Conservation (phyloP, 2,888 invertebrate species). For the Lasius fuliginosus region DNA sequence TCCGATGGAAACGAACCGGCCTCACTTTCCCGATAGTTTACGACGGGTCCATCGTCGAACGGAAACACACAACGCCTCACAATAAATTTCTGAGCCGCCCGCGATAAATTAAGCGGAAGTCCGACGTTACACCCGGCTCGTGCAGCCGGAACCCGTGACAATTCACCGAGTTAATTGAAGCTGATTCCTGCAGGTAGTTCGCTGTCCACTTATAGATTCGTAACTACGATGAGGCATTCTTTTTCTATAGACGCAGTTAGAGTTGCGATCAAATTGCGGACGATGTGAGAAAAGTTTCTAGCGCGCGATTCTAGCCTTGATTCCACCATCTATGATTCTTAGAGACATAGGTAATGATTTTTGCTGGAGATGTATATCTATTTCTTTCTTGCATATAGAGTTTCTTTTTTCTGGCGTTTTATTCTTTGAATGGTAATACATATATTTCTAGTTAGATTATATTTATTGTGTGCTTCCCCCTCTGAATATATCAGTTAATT, state of each 20-base stretch:
- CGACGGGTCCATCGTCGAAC: conserved; percentile 46
- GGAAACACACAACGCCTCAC: conserved; percentile 58
- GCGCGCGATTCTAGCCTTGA: not conserved
- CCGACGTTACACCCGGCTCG: conserved; percentile 35
- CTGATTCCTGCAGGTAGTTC: conserved; percentile 29
- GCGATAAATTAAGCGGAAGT: conserved; percentile 60
- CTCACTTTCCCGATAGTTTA: conserved; percentile 63
- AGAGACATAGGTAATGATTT: not conserved
- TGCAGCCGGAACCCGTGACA: conserved; percentile 17
- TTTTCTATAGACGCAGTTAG: not conserved
- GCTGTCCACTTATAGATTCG: conserved; percentile 22
- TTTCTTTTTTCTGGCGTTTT: not conserved
- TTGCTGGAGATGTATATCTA: not conserved
- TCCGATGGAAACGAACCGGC: conserved; percentile 62
- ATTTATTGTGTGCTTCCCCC: not conserved
- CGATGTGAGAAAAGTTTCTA: conserved; percentile 31
- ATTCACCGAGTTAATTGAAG: conserved; percentile 48
- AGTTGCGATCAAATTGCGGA: not conserved
- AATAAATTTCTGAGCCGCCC: conserved; percentile 51
- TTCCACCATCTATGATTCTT: not conserved
- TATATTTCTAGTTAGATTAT: not conserved
- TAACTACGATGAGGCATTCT: not conserved
- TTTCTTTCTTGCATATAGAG: not conserved
- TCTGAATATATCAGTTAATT: not conserved
- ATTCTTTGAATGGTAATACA: not conserved